Percentiles rank a stretch among this genome's conserved stretches.
phyloP scores from a whole-genome alignment of 2,888 invertebrate genomes.

The Coelinius sp. region DNA sequence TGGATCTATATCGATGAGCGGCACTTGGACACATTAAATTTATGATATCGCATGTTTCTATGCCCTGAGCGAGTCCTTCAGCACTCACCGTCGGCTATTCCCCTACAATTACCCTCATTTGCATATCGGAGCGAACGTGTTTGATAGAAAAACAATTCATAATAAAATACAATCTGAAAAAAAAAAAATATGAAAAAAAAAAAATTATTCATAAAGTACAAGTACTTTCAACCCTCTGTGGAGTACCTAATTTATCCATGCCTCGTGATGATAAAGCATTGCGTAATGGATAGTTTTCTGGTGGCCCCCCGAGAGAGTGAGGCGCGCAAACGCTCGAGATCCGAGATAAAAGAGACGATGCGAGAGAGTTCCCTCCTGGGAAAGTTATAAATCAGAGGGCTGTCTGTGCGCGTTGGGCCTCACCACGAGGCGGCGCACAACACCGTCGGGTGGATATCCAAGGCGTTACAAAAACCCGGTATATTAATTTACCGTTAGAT shows the following conservation, averaged over 20 bases:
- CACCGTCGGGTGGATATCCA: slow-evolving; percentile 38
- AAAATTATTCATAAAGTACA: slow-evolving; percentile 1
- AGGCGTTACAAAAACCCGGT: slow-evolving; percentile 51
- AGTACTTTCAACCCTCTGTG: slow-evolving; percentile 10
- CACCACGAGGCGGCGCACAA: slow-evolving; percentile 44
- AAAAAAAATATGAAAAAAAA: background rate
- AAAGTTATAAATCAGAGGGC: slow-evolving; percentile 53
- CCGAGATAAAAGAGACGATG: slow-evolving; percentile 40
- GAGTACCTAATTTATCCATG: slow-evolving; percentile 54
- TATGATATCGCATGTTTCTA: background rate
- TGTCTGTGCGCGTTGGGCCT: slow-evolving; percentile 45
- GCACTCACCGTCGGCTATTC: slow-evolving; percentile 1
- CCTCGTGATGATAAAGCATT: slow-evolving; percentile 58
- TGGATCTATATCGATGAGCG: slow-evolving; percentile 22
- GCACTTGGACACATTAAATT: slow-evolving; percentile 7
- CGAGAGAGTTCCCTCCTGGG: slow-evolving; percentile 47
- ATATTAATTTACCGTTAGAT: slow-evolving; percentile 52
- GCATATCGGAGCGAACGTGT: slow-evolving; percentile 2
- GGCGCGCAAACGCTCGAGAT: slow-evolving; percentile 22
- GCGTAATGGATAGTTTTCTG: slow-evolving; percentile 55
- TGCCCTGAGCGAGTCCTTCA: background rate
- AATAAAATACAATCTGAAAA: background rate
- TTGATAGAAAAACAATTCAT: slow-evolving; percentile 1
- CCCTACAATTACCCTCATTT: background rate
- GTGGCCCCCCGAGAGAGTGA: slow-evolving; percentile 48